phyloP scores from a whole-genome alignment of 2,888 invertebrate genomes.

The Lasioglossum marginatum region DNA sequence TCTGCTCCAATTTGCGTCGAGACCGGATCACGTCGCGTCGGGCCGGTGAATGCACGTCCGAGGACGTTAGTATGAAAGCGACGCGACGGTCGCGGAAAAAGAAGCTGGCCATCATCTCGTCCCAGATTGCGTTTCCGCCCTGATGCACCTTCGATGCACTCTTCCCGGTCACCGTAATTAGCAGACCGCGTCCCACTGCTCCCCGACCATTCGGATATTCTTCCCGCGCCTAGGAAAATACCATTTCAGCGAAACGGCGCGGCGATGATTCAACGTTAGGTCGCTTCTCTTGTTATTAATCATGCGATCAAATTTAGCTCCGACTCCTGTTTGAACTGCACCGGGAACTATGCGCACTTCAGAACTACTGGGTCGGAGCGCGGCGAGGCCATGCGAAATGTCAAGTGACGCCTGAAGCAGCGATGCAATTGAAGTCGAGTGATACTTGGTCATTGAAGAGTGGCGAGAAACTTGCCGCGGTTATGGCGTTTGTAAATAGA shows the following conservation, averaged over 20 bases:
- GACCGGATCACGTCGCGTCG: not conserved
- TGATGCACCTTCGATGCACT: slow-evolving; percentile 48
- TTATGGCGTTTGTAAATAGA: not conserved
- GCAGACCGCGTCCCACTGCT: slow-evolving; percentile 21
- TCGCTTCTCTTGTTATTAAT: slow-evolving; percentile 38
- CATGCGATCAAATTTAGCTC: slow-evolving; percentile 37
- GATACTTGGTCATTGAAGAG: slow-evolving; percentile 16
- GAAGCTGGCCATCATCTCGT: slow-evolving; percentile 52
- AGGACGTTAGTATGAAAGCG: slow-evolving; percentile 36
- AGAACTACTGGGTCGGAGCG: slow-evolving; percentile 27
- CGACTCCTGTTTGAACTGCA: not conserved
- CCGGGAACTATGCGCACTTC: not conserved
- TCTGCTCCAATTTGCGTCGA: slow-evolving; percentile 47
- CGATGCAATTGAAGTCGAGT: slow-evolving; percentile 42
- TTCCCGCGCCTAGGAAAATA: not conserved
- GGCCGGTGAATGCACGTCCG: slow-evolving; percentile 41
- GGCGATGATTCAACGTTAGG: not conserved
- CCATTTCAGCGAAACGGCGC: slow-evolving; percentile 5
- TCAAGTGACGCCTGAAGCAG: slow-evolving; percentile 35
- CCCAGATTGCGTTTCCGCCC: slow-evolving; percentile 61
- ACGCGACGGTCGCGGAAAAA: slow-evolving; percentile 46
- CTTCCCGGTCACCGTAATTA: slow-evolving; percentile 60
- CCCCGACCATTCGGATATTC: not conserved
- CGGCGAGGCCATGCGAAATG: slow-evolving; percentile 20
- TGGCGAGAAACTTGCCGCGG: not conserved